Conservation (phyloP, 2,797 vertebrate species). For the Coendou prehensilis region DNA sequence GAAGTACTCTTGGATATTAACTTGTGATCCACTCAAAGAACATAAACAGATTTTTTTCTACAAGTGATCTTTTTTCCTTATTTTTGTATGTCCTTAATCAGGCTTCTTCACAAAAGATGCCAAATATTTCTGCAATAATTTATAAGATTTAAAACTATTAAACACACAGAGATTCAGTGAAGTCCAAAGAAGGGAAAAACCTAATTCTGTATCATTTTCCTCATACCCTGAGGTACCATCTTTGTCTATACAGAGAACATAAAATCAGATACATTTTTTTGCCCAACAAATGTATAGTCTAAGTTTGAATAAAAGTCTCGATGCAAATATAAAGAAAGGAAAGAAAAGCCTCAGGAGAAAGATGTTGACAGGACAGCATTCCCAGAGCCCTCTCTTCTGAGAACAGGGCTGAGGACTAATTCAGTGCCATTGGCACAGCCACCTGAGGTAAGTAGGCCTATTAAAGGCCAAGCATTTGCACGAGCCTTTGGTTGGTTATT, state of each 20-base stretch:
- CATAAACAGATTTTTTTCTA: background rate
- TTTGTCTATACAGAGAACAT: background rate
- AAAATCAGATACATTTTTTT: slow-evolving; percentile 33
- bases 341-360: background rate
- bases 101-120: background rate
- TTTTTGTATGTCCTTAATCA: background rate
- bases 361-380: background rate
- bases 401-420: background rate
- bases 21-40: background rate
- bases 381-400: background rate
- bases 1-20: background rate
- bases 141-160: background rate
- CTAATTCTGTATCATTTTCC: background rate
- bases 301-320: slow-evolving; percentile 33
- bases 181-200: slow-evolving; percentile 13
- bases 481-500: background rate
- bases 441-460: background rate
- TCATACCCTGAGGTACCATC: background rate
- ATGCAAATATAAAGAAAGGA: background rate
- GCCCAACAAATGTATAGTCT: background rate
- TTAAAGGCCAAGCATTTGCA: background rate
- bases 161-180: background rate
- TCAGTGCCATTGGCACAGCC: background rate
- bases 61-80: background rate
- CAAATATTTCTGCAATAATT: background rate